Percentiles rank a stretch among this genome's conserved stretches.
phyloP scores from a whole-genome alignment of 2,797 vertebrate genomes.

The Potorous gilbertii region DNA sequence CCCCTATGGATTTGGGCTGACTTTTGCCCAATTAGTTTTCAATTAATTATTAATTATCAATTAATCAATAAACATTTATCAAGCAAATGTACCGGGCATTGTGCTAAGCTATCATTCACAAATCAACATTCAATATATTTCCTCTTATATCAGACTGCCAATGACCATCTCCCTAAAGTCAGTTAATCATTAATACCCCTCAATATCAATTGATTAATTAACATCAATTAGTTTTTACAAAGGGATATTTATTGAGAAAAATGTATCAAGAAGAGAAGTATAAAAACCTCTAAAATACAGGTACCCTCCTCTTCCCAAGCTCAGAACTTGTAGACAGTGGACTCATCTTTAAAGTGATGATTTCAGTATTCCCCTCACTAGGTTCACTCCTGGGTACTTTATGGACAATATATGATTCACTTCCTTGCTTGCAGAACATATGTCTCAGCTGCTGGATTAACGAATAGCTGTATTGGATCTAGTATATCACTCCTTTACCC shows the following conservation, averaged over 20 bases:
- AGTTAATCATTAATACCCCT: background rate
- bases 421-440: background rate
- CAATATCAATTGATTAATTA: background rate
- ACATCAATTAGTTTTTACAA: background rate
- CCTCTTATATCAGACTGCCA: background rate
- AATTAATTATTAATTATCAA: background rate
- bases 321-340: background rate
- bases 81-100: background rate
- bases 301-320: background rate
- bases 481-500: background rate
- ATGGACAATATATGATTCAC: background rate
- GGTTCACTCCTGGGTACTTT: background rate
- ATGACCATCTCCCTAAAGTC: background rate
- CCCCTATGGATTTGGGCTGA: background rate
- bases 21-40: background rate
- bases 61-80: background rate
- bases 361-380: background rate
- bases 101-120: background rate
- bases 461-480: background rate
- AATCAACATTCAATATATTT: background rate
- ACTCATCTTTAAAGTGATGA: background rate
- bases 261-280: background rate
- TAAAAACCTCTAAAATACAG: background rate
- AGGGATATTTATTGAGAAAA: background rate
- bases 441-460: background rate